Evolutionary conservation across 2,797 vertebrate species (phyloP), one percentile per base, ranked within the genome.

Genomic region (Euthynnus affinis): DNA sequence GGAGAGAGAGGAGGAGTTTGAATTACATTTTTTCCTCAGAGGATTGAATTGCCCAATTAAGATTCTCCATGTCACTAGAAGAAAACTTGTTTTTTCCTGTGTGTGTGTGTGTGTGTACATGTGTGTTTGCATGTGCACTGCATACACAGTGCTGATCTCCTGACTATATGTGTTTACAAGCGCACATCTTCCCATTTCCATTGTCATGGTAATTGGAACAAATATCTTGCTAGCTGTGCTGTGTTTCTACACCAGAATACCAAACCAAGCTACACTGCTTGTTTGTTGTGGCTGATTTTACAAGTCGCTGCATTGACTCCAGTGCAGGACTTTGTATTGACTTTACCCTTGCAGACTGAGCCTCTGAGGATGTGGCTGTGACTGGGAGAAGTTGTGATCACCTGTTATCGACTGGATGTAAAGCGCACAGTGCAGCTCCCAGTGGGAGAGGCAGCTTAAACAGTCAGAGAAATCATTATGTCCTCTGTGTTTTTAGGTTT

Each of bases 121-220:
- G n/a, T 68, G 25, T 42, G 49, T 55, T 25, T 40, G 52, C 22
- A 29, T 37, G 53, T 52, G 53, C 46, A 44, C 49, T 40, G n/a
- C n/a, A n/a, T 14, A 61, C 23, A 4, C 52, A 15, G 40, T 9
- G 22, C 68, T 40, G 20, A 53, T 22, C 42, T 58, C 42, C 23
- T 12, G 55, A 29, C 29, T 32, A 18, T 20, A 3, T 32, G 42
- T 63, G 66, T 70, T 80, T 46, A 70, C 53, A 58, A 44, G n/a
- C 17, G 51, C 25, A n/a, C 5, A 6, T 63, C 34, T 32, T 13
- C n/a, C 23, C 1, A 9, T 46, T 15, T 65, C 23, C 42, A 34
- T 52, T 56, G 62, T 76, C 62, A 22, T 59, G 40, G 22, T 73
- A 73, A 77, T 59, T 77, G 25, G 58, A 68, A 57, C 74, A 63